These are phyloP conservation scores for Labeo rohita DNA, from an alignment of 2,113 vertebrate genomes.

Conservation along the genomic window DNA sequence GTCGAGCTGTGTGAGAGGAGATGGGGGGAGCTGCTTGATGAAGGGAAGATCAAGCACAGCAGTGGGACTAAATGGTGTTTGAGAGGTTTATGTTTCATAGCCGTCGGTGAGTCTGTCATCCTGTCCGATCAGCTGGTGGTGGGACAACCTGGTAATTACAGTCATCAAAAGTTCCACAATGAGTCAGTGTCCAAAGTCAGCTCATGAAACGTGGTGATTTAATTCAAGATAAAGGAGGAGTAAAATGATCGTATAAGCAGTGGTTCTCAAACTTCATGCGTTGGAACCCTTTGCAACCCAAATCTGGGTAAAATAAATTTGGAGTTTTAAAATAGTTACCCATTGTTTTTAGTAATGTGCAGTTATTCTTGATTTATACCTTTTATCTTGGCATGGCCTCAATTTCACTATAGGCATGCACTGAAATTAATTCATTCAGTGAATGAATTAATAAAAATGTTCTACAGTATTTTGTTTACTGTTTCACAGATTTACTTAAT, in stretches of 20 bases:
- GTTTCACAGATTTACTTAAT: no score
- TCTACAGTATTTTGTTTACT: no score
- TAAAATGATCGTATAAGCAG: background rate
- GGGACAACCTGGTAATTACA: background rate
- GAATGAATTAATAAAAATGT: no score
- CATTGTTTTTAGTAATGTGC: background rate
- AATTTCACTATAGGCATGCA: background rate
- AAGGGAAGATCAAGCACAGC: slow-evolving; percentile 33
- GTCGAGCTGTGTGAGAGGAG: slow-evolving; percentile 21
- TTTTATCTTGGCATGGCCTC: background rate
- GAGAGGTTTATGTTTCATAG: slow-evolving; percentile 29
- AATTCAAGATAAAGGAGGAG: background rate
- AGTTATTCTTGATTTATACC: background rate
- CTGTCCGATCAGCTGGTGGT: slow-evolving; percentile 24
- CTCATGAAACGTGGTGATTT: background rate
- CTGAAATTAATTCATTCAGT: no score
- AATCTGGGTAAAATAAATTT: background rate
- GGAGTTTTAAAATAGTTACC: background rate
- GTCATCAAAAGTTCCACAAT: background rate
- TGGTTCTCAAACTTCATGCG: background rate
- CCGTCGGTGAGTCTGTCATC: background rate
- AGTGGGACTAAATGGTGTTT: slow-evolving; percentile 28
- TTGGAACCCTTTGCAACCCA: background rate
- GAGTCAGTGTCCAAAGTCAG: background rate
- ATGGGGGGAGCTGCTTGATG: slow-evolving; percentile 12